Evolutionary conservation across 2,888 invertebrate genomes (phyloP).

Genomic region (Bellardia pandia): DNA sequence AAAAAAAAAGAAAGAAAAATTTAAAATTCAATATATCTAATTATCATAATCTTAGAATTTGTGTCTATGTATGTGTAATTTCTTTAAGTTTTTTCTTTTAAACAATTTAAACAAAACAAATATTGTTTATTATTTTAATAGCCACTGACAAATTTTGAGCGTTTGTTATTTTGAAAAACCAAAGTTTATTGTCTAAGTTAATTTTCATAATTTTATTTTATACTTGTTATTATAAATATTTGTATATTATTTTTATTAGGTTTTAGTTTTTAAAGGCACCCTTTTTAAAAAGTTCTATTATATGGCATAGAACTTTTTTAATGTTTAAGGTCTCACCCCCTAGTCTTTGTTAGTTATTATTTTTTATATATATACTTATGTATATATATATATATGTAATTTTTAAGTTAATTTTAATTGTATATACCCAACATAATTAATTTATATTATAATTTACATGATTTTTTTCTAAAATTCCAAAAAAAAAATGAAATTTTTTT

Average conservation of each 20-base stretch:
- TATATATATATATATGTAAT: constrained; percentile 26
- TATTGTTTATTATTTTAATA: constrained; percentile 6
- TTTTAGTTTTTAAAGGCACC: constrained; percentile 63
- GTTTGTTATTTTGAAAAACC: constrained; percentile 65
- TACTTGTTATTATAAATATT: constrained; percentile 31
- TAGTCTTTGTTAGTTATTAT: constrained; percentile 72
- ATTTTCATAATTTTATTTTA: constrained; percentile 24
- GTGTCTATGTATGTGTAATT: constrained; percentile 67
- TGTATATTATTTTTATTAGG: neutral
- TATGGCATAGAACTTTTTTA: constrained; percentile 20
- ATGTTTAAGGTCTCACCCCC: constrained; percentile 67
- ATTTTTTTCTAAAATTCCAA: constrained; percentile 4
- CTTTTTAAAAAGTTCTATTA: constrained; percentile 43
- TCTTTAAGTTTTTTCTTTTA: constrained; percentile 33
- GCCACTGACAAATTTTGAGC: constrained; percentile 42
- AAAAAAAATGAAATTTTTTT: constrained; percentile 56
- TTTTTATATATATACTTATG: constrained; percentile 37
- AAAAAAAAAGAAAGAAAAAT: constrained; percentile 44
- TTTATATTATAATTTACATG: constrained; percentile 72
- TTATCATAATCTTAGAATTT: constrained; percentile 44
- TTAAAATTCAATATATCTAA: constrained; percentile 35
- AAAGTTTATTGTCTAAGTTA: constrained; percentile 68
- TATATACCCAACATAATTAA: constrained; percentile 58
- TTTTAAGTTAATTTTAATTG: constrained; percentile 71
- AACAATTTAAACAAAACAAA: constrained; percentile 44